phyloP scores from a whole-genome alignment of 2,113 vertebrate species.

The Hystrix cristata region DNA sequence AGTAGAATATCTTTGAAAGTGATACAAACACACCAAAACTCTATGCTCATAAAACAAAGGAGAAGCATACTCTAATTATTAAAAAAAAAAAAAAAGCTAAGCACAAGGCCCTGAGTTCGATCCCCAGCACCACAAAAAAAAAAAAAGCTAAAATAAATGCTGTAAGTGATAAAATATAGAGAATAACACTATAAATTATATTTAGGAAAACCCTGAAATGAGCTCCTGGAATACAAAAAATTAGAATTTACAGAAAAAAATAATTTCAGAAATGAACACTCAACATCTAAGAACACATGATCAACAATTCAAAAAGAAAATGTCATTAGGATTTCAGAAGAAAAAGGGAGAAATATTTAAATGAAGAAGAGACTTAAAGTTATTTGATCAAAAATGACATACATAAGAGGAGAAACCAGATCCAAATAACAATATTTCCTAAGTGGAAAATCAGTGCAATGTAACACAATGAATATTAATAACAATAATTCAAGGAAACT shows the following conservation, averaged over 20 bases:
- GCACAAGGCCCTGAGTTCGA: too few relatives aligned
- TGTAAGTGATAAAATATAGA: background rate
- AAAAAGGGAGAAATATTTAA: background rate
- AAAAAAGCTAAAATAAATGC: background rate
- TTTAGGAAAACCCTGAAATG: background rate
- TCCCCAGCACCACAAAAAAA: too few relatives aligned
- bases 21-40: background rate
- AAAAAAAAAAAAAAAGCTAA: background rate
- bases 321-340: background rate
- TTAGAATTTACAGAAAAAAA: background rate
- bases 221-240: background rate
- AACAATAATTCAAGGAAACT: background rate
- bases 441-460: background rate
- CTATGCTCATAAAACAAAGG: background rate
- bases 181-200: background rate
- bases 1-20: background rate
- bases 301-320: background rate
- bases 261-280: background rate
- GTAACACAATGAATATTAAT: conserved; percentile 1
- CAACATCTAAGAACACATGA: background rate
- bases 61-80: background rate
- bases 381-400: background rate
- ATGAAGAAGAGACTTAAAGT: background rate
- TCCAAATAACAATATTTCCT: background rate
- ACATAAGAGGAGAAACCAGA: background rate